phyloP scores from a whole-genome alignment of 2,797 vertebrate species.

The Pelochelys cantorii region DNA sequence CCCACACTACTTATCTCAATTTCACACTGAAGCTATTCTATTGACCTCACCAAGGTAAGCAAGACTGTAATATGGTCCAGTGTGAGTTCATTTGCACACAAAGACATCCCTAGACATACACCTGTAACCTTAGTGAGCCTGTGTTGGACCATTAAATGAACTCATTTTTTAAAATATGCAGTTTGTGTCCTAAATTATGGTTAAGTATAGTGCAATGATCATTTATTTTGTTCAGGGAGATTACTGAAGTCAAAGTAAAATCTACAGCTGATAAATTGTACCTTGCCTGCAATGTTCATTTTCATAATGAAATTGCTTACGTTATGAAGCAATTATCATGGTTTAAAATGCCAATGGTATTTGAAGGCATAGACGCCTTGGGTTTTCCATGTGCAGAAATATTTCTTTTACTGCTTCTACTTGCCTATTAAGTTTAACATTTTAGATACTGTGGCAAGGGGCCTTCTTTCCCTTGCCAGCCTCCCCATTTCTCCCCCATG shows the following conservation, averaged over 20 bases:
- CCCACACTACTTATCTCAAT: background rate
- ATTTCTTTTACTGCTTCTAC: slow-evolving; percentile 58
- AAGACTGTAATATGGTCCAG: background rate
- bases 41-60: background rate
- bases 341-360: slow-evolving; percentile 53
- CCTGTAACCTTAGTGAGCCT: background rate
- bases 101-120: background rate
- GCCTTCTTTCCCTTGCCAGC: too few relatives aligned
- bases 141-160: background rate
- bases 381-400: slow-evolving; percentile 42
- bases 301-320: slow-evolving; percentile 54
- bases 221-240: background rate
- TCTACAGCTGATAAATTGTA: background rate
- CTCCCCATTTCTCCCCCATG: too few relatives aligned
- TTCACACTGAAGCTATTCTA: background rate
- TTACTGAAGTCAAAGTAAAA: background rate
- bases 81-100: background rate
- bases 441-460: slow-evolving; percentile 20
- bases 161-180: background rate
- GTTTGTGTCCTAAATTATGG: fast-evolving
- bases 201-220: background rate
- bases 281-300: background rate
- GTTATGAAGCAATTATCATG: slow-evolving; percentile 59
- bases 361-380: background rate
- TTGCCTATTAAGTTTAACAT: slow-evolving; percentile 6